Evolutionary conservation across 2,113 vertebrate species (phyloP).

Genomic region (Ciconia boyciana): DNA sequence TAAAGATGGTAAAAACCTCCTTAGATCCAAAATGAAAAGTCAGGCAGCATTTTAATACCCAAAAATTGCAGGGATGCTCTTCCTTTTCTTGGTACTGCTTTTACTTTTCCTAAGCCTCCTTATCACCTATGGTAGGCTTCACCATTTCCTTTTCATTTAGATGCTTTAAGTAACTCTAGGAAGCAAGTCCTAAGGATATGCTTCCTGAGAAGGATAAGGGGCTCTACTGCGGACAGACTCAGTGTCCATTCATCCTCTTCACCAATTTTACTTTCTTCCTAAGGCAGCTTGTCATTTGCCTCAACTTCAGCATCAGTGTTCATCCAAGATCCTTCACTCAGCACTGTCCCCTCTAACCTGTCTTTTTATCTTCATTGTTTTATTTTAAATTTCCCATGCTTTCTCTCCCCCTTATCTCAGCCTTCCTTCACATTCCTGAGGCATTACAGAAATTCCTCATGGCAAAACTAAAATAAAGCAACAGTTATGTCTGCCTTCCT

Average conservation of each 20-base stretch:
- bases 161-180: background rate
- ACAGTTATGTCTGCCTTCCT: background rate
- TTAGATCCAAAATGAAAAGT: background rate
- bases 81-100: background rate
- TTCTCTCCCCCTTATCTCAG: background rate
- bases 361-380: background rate
- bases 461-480: background rate
- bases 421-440: background rate
- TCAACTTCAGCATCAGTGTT: background rate
- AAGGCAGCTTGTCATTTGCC: background rate
- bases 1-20: background rate
- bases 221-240: background rate
- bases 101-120: background rate
- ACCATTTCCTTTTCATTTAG: background rate
- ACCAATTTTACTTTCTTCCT: background rate
- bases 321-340: background rate
- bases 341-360: background rate
- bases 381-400: background rate
- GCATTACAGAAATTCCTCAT: background rate
- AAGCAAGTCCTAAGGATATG: background rate
- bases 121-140: background rate
- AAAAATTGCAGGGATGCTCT: background rate
- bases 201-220: background rate
- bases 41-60: background rate
- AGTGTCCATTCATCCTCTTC: background rate